A percentile compares a stretch with the other conserved stretches of the same genome.
phyloP scores from a whole-genome alignment of 2,888 invertebrate genomes.

The Danaus chrysippus region DNA sequence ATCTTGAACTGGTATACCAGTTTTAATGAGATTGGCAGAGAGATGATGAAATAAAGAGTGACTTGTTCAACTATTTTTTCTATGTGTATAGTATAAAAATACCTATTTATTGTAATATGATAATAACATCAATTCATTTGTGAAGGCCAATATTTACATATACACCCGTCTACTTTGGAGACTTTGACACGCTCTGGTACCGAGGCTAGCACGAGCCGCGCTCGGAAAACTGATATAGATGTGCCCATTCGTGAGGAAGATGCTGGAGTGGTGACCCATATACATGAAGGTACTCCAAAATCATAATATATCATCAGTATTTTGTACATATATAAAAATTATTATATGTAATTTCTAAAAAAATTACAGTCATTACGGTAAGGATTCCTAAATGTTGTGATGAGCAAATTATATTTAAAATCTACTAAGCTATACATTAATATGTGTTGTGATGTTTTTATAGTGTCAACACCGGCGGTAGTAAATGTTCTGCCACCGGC shows the following conservation, averaged over 20 bases:
- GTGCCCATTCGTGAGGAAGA: conserved; percentile 78
- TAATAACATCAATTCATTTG: conserved; percentile 5
- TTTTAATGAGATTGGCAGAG: not conserved
- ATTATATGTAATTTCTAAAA: not conserved
- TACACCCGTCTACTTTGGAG: conserved; percentile 88
- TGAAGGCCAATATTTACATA: conserved; percentile 84
- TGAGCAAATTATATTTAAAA: too few relatives aligned
- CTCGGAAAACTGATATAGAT: conserved; percentile 60
- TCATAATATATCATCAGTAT: too few relatives aligned
- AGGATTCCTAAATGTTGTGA: not conserved
- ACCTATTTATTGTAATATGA: not conserved
- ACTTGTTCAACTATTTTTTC: not conserved
- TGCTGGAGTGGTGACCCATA: conserved; percentile 13
- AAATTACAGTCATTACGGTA: not conserved
- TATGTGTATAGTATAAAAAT: not conserved
- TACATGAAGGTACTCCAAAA: not conserved
- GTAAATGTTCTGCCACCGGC: conserved; percentile 92
- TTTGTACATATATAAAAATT: too few relatives aligned
- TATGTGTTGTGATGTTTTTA: not conserved
- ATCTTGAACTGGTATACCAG: too few relatives aligned
- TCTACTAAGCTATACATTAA: not conserved
- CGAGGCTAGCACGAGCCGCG: conserved; percentile 87
- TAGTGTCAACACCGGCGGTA: conserved; percentile 55
- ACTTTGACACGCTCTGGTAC: conserved; percentile 87
- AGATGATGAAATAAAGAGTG: not conserved